These are phyloP conservation scores for Conops quadrifasciatus DNA, from an alignment of 2,888 invertebrate genomes.

Conservation along the genomic window DNA sequence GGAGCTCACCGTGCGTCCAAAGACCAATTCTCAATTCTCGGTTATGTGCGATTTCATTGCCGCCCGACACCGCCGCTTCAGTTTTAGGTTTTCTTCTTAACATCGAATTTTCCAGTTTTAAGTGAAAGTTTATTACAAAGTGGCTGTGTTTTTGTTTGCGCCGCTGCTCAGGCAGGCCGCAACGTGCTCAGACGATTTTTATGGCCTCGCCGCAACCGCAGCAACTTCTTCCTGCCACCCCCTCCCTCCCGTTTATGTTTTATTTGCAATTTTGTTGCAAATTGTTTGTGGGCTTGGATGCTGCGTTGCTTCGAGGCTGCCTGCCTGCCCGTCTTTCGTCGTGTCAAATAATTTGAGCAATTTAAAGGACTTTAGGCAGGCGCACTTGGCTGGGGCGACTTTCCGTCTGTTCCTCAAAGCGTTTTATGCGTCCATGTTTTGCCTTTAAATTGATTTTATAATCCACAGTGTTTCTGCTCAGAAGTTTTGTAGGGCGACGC, in stretches of 20 bases:
- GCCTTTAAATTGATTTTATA: conserved; percentile 21
- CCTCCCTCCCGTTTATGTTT: conserved; percentile 1
- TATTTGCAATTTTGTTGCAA: conserved; percentile 31
- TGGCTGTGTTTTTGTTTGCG: conserved; percentile 13
- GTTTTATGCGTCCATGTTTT: conserved; percentile 9
- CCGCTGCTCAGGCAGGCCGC: not conserved
- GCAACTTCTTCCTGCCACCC: conserved; percentile 7
- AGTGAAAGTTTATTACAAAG: conserved; percentile 43
- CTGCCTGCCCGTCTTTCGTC: not conserved
- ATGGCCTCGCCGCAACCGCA: conserved; percentile 47
- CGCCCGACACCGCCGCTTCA: not conserved
- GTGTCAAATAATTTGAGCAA: conserved; percentile 23
- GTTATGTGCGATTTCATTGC: not conserved
- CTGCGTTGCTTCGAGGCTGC: conserved; percentile 8
- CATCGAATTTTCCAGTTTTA: conserved; percentile 27
- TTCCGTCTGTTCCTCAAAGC: not conserved
- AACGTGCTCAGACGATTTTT: conserved; percentile 63
- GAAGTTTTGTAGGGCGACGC: not conserved
- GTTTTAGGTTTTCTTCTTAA: conserved; percentile 23
- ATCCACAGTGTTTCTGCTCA: conserved; percentile 16
- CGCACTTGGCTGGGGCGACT: not conserved
- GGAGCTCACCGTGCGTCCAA: not conserved
- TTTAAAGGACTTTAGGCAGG: conserved; percentile 10
- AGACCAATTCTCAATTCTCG: not conserved
- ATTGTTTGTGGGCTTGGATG: conserved; percentile 10